Evolutionary conservation across 2,797 vertebrate genomes (phyloP).

Genomic region (Potorous gilbertii): DNA sequence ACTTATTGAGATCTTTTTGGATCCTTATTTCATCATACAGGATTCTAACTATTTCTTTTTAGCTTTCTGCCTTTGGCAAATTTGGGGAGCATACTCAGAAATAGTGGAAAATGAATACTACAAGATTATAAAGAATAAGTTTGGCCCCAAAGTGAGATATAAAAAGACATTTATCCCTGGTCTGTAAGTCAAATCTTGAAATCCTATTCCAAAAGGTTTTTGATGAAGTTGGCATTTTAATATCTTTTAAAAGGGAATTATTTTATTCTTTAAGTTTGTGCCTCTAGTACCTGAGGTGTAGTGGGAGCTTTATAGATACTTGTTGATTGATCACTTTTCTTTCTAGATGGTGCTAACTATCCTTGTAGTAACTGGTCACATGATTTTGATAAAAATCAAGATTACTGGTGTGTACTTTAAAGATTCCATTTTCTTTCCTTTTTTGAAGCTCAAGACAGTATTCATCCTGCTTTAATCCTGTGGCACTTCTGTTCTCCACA

Average conservation of each 20-base stretch:
- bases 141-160: background rate
- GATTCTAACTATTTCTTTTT: background rate
- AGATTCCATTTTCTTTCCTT: background rate
- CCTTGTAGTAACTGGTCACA: background rate
- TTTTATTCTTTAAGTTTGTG: background rate
- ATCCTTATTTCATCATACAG: background rate
- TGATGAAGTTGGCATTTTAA: background rate
- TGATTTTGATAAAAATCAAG: background rate
- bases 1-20: background rate
- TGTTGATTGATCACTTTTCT: background rate
- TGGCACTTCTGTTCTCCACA: background rate
- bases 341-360: background rate
- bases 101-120: background rate
- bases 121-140: background rate
- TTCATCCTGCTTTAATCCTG: background rate
- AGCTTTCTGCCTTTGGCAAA: background rate
- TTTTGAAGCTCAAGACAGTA: background rate
- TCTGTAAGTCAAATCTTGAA: background rate
- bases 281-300: background rate
- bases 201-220: background rate
- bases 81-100: background rate
- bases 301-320: background rate
- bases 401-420: background rate
- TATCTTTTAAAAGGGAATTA: background rate
- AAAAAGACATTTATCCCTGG: background rate